These are phyloP conservation scores for Gerris lacustris DNA, from an alignment of 2,888 invertebrate species.

Conservation along the genomic window DNA sequence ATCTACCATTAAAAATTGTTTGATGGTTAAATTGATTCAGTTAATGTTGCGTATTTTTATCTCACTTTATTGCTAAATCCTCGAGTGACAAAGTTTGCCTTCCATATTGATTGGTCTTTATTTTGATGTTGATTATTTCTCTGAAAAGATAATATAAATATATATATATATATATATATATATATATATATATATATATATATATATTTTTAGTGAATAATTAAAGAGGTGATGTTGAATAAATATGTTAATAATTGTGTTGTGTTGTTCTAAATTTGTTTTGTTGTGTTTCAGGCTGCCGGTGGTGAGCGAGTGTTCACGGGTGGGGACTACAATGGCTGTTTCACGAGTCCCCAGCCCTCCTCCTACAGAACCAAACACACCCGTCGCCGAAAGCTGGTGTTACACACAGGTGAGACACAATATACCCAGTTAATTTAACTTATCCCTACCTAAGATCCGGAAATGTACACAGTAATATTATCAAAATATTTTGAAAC, in stretches of 20 bases:
- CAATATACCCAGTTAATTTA: conserved; percentile 7
- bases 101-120: no score
- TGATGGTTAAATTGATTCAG: no score
- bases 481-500: background rate
- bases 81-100: no score
- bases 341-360: conserved; percentile 94
- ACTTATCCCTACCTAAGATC: background rate
- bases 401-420: conserved; percentile 92
- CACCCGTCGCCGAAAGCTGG: conserved; percentile 99
- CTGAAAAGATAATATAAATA: no score
- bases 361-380: conserved; percentile 86
- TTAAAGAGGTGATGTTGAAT: no score
- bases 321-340: conserved; percentile 42
- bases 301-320: conserved; percentile 34
- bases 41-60: no score
- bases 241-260: background rate
- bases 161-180: no score
- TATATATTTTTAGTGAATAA: no score
- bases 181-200: no score
- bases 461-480: background rate
- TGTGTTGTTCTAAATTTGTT: background rate
- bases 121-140: no score
- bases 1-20: no score
- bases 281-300: conserved; percentile 31
- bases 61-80: no score